A percentile compares a stretch with the other conserved stretches of the same genome.
Evolutionary conservation across 2,113 vertebrate species (phyloP).

Genomic region (Chaetura pelagica): DNA sequence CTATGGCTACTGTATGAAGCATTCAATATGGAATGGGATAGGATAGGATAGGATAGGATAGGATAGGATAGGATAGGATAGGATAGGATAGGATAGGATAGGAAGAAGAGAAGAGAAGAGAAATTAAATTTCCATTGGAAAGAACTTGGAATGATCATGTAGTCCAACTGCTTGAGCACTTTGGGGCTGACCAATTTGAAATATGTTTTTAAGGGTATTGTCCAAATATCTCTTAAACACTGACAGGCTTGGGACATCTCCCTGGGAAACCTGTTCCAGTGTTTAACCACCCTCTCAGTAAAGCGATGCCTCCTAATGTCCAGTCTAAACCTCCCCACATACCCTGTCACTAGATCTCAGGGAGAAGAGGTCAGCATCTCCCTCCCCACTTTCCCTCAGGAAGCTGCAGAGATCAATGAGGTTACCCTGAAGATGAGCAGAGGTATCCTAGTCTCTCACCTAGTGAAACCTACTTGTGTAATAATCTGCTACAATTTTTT

Average conservation of each 20-base stretch:
- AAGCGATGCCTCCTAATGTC: no score
- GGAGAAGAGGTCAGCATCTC: no score
- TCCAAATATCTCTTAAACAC: neutral
- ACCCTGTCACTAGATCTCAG: no score
- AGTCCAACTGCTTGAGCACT: neutral
- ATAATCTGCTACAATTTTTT: neutral
- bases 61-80: neutral
- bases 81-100: neutral
- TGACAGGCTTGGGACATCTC: no score
- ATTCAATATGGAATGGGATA: neutral
- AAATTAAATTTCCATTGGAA: no score
- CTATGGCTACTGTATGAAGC: neutral
- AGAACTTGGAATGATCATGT: no score
- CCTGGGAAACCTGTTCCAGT: no score
- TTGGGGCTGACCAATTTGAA: neutral
- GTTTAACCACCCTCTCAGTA: no score
- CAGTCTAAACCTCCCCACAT: no score
- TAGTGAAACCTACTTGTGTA: neutral
- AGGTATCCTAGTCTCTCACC: neutral
- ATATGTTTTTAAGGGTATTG: rapidly evolving
- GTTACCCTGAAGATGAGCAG: neutral
- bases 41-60: neutral
- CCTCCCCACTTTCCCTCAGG: no score
- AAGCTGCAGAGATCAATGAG: neutral
- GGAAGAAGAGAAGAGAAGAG: no score